Base-by-base conservation (phyloP, 2,797 vertebrate species). In the Echiichthys vipera region DNA sequence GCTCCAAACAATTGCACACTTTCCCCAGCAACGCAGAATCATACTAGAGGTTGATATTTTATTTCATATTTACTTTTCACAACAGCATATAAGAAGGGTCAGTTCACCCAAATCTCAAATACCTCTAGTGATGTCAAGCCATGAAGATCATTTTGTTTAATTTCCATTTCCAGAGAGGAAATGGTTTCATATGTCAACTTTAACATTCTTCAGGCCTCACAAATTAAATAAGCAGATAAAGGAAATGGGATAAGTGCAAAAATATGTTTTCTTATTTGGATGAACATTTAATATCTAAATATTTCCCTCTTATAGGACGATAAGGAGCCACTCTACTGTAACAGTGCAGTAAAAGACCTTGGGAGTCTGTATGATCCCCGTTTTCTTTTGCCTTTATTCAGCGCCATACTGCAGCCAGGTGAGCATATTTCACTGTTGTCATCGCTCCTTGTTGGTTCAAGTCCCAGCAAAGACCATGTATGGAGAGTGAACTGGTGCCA, bases 311-410 rank as follows among this genome's bases (percentile, higher is more conserved):
- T 87, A 57, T 77, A 99, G 98, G 94, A 90, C 0, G 51, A 74
- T 1, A 81, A 91, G 46, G 92, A 94, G 3, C 54, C 77, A 0
- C 42, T 96, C 0, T 95, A 93, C 61, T 85, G 70, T 79, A 91
- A 94, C 45, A 61, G 87, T 22, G 84, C 58, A 2, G 71, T 77
- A 2, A 74, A 86, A 68, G 93, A 94, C 39, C 84, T 92, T 1
- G 77, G 80, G 32, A 84, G 84, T 73, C 81, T 97, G 25, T 99
- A 99, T 0, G 98, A 99, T 85, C 97, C 97, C 3, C 95, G 96
- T 90, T 99, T 98, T 79, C 95, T 99, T 0, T 87, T 99, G 45
- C 97, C 97, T 43, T 95, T 99, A 2, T 99, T 99, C 74, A 96
- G 96, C 68, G 90, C 95, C 80, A 88, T 99, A 42, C 94, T 96